Percentiles rank a stretch among this genome's conserved stretches.
phyloP scores from a whole-genome alignment of 2,797 vertebrate species.

The Parotocinclus haroldoi region DNA sequence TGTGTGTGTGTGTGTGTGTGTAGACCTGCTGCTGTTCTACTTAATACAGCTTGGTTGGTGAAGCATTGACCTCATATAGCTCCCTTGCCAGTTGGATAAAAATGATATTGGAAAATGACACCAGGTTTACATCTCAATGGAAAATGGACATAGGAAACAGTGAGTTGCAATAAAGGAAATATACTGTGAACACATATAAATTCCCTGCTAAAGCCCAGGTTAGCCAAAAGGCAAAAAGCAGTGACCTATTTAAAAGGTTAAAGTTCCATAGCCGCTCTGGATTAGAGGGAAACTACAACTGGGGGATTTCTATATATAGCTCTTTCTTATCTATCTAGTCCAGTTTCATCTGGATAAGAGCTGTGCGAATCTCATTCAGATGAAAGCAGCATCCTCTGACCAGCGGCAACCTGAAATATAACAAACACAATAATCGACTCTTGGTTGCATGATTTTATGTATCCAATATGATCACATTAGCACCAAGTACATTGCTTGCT shows the following conservation, averaged over 20 bases:
- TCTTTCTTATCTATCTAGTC: conserved; percentile 61
- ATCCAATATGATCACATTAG: conserved; percentile 4
- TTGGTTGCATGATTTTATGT: too few species aligned
- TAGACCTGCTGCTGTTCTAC: too few species aligned
- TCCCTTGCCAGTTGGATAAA: too few species aligned
- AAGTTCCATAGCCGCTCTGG: conserved; percentile 61
- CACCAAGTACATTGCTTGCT: neutral
- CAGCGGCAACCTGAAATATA: too few species aligned
- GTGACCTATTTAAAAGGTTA: conserved; percentile 72
- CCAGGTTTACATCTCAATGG: conserved; percentile 25
- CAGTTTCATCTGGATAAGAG: conserved; percentile 61
- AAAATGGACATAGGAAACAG: conserved; percentile 27
- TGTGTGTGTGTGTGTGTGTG: too few species aligned
- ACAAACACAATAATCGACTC: too few species aligned
- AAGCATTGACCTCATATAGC: too few species aligned
- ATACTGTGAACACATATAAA: conserved; percentile 8
- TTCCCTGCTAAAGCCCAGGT: conserved; percentile 6
- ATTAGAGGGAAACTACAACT: conserved; percentile 65
- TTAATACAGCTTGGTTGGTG: too few species aligned
- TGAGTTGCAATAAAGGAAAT: conserved; percentile 17
- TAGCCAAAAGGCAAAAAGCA: conserved; percentile 51
- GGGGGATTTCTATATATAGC: conserved; percentile 59
- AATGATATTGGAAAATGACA: conserved; percentile 1
- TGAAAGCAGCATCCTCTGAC: conserved; percentile 54
- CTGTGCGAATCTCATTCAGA: conserved; percentile 56